phyloP scores from a whole-genome alignment of 2,888 invertebrate genomes.

The Drosophila multiciliata region DNA sequence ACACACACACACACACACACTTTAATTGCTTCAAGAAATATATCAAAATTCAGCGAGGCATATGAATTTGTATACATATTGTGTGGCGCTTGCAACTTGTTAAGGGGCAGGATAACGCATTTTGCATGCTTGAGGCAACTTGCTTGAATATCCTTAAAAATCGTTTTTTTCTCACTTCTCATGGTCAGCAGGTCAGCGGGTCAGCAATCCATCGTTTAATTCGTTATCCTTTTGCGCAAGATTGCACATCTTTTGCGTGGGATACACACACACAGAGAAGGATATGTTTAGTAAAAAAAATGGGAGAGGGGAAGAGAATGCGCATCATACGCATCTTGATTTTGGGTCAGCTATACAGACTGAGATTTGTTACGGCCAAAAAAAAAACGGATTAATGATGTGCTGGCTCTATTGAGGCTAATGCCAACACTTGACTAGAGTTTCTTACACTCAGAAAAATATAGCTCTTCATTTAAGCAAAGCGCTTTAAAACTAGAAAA shows the following conservation, averaged over 20 bases:
- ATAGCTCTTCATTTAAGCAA: neutral
- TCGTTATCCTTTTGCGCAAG: slow-evolving; percentile 78
- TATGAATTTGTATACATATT: slow-evolving; percentile 52
- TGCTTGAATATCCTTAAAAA: slow-evolving; percentile 13
- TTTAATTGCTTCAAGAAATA: slow-evolving; percentile 58
- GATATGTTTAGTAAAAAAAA: neutral
- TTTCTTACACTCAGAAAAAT: neutral
- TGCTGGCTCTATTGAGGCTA: slow-evolving; percentile 47
- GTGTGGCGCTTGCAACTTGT: slow-evolving; percentile 61
- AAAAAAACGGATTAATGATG: slow-evolving; percentile 42
- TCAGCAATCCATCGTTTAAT: slow-evolving; percentile 49
- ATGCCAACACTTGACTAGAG: slow-evolving; percentile 31
- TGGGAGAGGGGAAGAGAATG: neutral
- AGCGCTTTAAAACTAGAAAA: neutral
- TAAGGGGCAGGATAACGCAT: slow-evolving; percentile 55
- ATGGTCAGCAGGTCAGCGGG: slow-evolving; percentile 63
- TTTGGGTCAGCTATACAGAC: slow-evolving; percentile 45
- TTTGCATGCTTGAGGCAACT: slow-evolving; percentile 71
- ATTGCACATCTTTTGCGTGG: slow-evolving; percentile 73
- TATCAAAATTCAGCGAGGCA: slow-evolving; percentile 65
- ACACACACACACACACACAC: slow-evolving; percentile 24
- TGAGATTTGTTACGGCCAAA: slow-evolving; percentile 45
- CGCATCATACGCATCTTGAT: slow-evolving; percentile 54
- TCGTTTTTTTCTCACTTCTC: slow-evolving; percentile 41
- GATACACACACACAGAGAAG: slow-evolving; percentile 1